Percentiles rank a stretch among this genome's conserved stretches.
phyloP scores from a whole-genome alignment of 2,888 invertebrate species.

The Drosophila greeni region DNA sequence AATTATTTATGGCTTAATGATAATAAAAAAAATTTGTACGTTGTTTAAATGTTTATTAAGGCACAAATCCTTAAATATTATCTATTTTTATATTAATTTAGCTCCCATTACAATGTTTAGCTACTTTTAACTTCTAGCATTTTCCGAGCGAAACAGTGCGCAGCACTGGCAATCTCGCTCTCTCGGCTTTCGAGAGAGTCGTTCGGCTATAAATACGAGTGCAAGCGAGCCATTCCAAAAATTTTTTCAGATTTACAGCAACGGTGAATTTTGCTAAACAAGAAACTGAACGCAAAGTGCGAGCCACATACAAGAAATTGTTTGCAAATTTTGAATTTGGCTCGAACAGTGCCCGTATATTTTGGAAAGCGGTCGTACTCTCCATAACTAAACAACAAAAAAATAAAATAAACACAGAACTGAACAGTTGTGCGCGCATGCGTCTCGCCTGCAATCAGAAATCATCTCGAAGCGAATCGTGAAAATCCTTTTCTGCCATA shows the following conservation, averaged over 20 bases:
- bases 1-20: too few species aligned
- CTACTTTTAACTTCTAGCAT: too few species aligned
- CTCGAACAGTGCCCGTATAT: background rate
- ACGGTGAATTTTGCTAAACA: background rate
- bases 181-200: background rate
- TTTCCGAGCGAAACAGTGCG: too few species aligned
- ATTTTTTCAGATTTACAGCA: constrained; percentile 3
- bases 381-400: constrained; percentile 1
- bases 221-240: constrained; percentile 46
- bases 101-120: too few species aligned
- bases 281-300: background rate
- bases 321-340: constrained; percentile 4
- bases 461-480: constrained; percentile 50
- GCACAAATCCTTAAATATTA: too few species aligned
- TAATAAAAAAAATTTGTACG: too few species aligned
- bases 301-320: constrained; percentile 1
- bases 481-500: constrained; percentile 69
- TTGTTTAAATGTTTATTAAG: too few species aligned
- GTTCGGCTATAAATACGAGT: constrained; percentile 50
- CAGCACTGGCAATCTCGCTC: background rate
- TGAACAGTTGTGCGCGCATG: constrained; percentile 62
- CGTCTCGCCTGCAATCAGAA: constrained; percentile 45
- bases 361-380: constrained; percentile 69
- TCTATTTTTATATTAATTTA: too few species aligned
- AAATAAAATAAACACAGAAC: constrained; percentile 2